Evolutionary conservation across 2,888 invertebrate species (phyloP), one percentile per base, ranked within the genome.

Genomic region (Drosophila cracens): DNA sequence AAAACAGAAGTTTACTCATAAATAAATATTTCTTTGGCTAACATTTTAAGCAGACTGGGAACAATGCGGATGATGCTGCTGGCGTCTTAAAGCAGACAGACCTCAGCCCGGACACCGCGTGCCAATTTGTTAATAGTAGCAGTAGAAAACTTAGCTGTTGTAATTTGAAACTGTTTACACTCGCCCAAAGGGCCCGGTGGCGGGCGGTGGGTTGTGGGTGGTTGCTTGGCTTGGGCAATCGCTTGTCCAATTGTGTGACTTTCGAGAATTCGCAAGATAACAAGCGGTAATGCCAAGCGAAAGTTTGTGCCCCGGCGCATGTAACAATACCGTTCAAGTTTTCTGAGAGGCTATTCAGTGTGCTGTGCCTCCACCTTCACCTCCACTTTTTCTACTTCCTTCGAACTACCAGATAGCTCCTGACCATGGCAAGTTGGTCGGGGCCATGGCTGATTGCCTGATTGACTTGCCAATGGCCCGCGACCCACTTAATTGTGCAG

Each of bases 81-180:
- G 59, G 57, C 69, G 64, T 70, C 83, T 83, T 81, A 52, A 80
- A 83, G 75, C 58, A 34, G 27, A 8, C 27, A 27, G 36, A 53
- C 34, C 21, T 43, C 43, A 21, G 21, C 40, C 21, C 34, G 43
- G 66, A 70, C 79, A 70, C 73, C 73, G 76, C 81, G 83, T 83
- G 84, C 85, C 85, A 85, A 85, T 85, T 85, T 87, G 87, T 85
- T 85, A 85, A 85, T 84, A 84, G 84, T 76, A 70, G 84, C 74
- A 68, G 21, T 43, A 21, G 60, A 52, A 60, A 76, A 79, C 57
- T 82, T 69, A 70, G 76, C 59, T 77, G 68, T 66, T 87, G 81
- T 87, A 85, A 87, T 84, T 87, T 65, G 77, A 84, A 79, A 84
- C 84, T 86, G 84, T 84, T 84, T 84, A 81, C 83, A 82, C 59